Evolutionary conservation across 2,797 vertebrate species (phyloP).

Genomic region (Eulemur mongoz): DNA sequence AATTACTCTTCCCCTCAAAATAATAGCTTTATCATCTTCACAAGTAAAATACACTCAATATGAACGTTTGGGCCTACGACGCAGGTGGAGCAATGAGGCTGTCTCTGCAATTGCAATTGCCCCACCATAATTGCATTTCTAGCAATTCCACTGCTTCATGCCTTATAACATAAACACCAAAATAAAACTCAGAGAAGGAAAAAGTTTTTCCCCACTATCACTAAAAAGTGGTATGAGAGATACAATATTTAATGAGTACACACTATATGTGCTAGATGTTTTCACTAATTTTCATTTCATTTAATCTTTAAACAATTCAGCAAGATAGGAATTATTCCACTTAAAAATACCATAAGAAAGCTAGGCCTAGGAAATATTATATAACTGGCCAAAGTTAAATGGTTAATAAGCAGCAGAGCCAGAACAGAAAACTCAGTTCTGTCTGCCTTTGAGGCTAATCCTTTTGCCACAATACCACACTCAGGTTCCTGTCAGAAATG

Average conservation of each 20-base stretch:
- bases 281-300: background rate
- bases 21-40: background rate
- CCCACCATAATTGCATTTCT: background rate
- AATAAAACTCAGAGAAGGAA: background rate
- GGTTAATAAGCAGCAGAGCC: background rate
- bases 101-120: background rate
- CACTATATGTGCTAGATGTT: background rate
- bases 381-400: background rate
- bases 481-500: background rate
- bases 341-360: conserved; percentile 17
- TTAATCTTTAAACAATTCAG: conserved; percentile 1
- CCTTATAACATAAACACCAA: background rate
- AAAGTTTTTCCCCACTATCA: background rate
- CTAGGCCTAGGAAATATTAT: background rate
- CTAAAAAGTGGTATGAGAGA: background rate
- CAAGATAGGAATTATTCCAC: background rate
- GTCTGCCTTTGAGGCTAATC: background rate
- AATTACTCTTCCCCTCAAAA: background rate
- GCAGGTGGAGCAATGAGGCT: background rate
- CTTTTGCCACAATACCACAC: background rate
- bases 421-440: background rate
- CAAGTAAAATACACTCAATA: background rate
- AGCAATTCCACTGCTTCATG: background rate
- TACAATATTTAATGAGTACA: background rate
- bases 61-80: background rate